phyloP scores from a whole-genome alignment of 2,797 vertebrate genomes.

The Anguilla marmorata region DNA sequence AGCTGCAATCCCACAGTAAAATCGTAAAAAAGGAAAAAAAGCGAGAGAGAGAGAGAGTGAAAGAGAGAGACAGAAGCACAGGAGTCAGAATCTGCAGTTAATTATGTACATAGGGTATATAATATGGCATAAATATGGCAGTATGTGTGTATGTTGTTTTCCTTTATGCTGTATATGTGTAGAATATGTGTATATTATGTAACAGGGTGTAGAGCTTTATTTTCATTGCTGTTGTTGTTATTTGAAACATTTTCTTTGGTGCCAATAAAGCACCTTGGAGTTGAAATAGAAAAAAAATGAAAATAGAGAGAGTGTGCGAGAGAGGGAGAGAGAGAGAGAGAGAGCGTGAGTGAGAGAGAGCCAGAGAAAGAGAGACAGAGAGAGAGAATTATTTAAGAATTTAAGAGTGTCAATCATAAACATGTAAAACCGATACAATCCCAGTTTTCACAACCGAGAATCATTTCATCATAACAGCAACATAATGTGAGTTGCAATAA shows the following conservation, averaged over 20 bases:
- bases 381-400: constrained; percentile 6
- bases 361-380: background rate
- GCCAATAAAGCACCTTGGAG: too few relatives aligned
- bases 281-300: too few relatives aligned
- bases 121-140: too few relatives aligned
- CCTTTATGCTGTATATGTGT: too few relatives aligned
- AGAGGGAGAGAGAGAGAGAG: background rate
- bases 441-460: background rate
- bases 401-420: background rate
- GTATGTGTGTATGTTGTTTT: too few relatives aligned
- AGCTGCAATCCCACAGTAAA: background rate
- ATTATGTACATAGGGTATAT: too few relatives aligned
- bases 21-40: background rate
- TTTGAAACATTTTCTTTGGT: too few relatives aligned
- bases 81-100: too few relatives aligned
- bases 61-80: background rate
- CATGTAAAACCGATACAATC: background rate
- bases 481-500: background rate
- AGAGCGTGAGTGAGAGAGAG: background rate
- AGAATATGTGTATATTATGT: too few relatives aligned
- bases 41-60: background rate
- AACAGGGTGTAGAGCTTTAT: too few relatives aligned
- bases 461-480: background rate
- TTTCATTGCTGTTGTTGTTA: too few relatives aligned
- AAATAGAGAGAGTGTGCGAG: background rate